A percentile compares a stretch with the other conserved stretches of the same genome.
Evolutionary conservation across 2,797 vertebrate species (phyloP).

Genomic region (Silurus lanzhouensis): DNA sequence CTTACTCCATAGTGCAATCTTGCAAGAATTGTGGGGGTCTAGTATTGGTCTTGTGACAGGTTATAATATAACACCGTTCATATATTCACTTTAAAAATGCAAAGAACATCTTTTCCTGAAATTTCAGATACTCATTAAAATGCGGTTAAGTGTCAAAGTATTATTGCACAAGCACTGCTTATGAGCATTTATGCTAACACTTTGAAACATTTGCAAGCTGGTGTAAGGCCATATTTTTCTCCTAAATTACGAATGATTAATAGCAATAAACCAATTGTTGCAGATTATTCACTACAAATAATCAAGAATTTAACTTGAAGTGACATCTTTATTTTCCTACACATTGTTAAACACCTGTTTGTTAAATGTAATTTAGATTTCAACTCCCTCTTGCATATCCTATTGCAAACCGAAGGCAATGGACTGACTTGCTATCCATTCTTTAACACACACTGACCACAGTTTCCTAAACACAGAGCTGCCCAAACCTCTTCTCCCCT

Average conservation of each 20-base stretch:
- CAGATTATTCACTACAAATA: background rate
- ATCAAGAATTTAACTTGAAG: background rate
- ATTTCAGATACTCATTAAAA: too few relatives aligned
- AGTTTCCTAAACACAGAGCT: slow-evolving; percentile 21
- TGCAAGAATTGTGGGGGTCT: too few relatives aligned
- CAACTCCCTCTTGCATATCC: background rate
- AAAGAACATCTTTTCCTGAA: too few relatives aligned
- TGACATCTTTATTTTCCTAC: background rate
- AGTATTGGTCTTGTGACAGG: too few relatives aligned
- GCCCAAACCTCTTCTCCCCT: slow-evolving; percentile 15
- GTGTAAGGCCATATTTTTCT: background rate
- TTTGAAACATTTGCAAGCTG: background rate
- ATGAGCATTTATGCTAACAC: background rate
- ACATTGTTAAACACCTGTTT: background rate
- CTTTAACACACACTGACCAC: slow-evolving; percentile 18
- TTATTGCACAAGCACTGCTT: background rate
- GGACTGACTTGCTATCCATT: background rate
- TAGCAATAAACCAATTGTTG: too few relatives aligned
- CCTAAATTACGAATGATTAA: background rate
- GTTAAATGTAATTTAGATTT: background rate
- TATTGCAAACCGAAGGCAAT: background rate
- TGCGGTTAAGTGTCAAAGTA: too few relatives aligned
- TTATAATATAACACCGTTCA: too few relatives aligned
- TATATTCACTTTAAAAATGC: too few relatives aligned
- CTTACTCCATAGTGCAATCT: too few relatives aligned